Percentiles rank a stretch among this genome's conserved stretches.
These are phyloP conservation scores for Diachasma alloeum DNA, from an alignment of 1,140 invertebrate species.

Conservation along the genomic window DNA sequence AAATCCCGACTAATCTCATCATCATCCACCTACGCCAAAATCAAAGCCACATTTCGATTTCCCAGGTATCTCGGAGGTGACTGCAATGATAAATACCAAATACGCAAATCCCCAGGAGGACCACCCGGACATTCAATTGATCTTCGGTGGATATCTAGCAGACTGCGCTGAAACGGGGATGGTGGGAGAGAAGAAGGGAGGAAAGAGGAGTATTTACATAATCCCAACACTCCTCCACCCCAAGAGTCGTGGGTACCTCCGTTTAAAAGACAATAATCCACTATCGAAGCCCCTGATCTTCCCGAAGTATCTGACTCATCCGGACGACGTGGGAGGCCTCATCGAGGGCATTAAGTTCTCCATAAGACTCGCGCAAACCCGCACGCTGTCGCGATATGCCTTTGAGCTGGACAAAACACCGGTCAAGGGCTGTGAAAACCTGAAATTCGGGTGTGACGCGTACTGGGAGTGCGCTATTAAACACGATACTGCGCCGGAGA, in stretches of 20 bases:
- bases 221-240: conserved; percentile 79
- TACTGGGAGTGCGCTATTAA: conserved; percentile 84
- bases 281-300: conserved; percentile 81
- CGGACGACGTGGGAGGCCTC: conserved; percentile 76
- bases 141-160: conserved; percentile 84
- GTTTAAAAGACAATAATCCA: conserved; percentile 79
- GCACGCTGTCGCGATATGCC: conserved; percentile 73
- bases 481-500: conserved; percentile 80
- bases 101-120: conserved; percentile 78
- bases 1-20: background rate
- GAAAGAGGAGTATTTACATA: conserved; percentile 67
- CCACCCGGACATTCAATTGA: conserved; percentile 85
- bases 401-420: conserved; percentile 76
- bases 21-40: background rate
- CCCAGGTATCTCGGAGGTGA: conserved; percentile 80
- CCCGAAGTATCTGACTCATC: conserved; percentile 82
- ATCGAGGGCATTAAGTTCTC: conserved; percentile 81
- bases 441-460: conserved; percentile 77
- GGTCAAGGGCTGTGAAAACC: conserved; percentile 75
- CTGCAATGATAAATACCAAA: conserved; percentile 83
- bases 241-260: conserved; percentile 81
- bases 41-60: background rate
- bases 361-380: conserved; percentile 73
- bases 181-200: conserved; percentile 74
- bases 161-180: conserved; percentile 85